Conservation (phyloP, 2,888 invertebrate genomes). For the Protophormia terraenovae region DNA sequence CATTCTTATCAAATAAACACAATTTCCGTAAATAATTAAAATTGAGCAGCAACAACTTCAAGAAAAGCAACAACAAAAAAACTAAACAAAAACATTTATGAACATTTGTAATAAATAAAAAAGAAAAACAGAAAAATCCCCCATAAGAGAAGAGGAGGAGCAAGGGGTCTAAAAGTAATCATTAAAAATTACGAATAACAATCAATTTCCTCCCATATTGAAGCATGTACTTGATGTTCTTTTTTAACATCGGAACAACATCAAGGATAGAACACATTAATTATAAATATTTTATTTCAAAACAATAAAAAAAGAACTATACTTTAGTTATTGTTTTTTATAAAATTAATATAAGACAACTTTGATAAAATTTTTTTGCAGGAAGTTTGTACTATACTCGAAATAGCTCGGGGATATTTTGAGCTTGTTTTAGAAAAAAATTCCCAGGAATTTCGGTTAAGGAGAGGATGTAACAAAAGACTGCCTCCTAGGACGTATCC, state of each 20-base stretch:
- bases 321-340: no score
- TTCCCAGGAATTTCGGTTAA: no score
- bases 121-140: background rate
- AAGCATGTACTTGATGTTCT: background rate
- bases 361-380: conserved; percentile 42
- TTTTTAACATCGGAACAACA: background rate
- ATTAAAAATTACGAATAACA: conserved; percentile 17
- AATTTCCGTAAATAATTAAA: conserved; percentile 54
- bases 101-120: background rate
- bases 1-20: conserved; percentile 41
- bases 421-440: no score
- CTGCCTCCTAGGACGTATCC: no score
- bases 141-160: background rate
- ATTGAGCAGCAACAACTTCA: conserved; percentile 8
- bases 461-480: no score
- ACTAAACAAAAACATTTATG: background rate
- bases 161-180: background rate
- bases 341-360: conserved; percentile 9
- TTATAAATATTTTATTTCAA: background rate
- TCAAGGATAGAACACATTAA: background rate
- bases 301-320: background rate
- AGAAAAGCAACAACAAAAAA: background rate
- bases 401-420: no score
- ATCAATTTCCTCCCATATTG: conserved; percentile 32
- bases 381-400: no score